phyloP scores from a whole-genome alignment of 2,113 vertebrate genomes.

The Synodontis membranacea region DNA sequence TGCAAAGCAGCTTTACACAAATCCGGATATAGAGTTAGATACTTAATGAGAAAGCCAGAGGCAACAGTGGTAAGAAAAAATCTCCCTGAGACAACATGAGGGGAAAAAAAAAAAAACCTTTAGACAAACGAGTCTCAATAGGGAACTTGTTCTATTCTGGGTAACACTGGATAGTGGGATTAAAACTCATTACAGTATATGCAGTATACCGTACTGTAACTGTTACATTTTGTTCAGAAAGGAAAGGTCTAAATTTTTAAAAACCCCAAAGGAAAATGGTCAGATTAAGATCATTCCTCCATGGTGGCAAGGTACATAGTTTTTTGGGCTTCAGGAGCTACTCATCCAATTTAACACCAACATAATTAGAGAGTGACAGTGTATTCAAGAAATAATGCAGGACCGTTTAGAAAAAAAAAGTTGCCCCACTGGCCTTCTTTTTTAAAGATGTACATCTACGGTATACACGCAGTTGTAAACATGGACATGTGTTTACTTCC shows the following conservation, averaged over 20 bases:
- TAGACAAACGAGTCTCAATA: background rate
- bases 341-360: background rate
- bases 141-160: background rate
- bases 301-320: background rate
- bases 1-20: conserved; percentile 25
- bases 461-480: background rate
- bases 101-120: background rate
- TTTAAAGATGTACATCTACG: too few relatives aligned
- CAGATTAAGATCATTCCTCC: background rate
- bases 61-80: background rate
- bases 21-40: conserved; percentile 12
- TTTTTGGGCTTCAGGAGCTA: background rate
- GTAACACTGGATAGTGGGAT: background rate
- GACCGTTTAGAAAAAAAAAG: background rate
- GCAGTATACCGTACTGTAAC: background rate
- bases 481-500: background rate
- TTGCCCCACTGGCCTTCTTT: background rate
- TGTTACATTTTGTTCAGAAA: background rate
- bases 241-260: background rate
- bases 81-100: background rate
- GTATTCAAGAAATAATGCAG: background rate
- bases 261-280: background rate
- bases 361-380: background rate
- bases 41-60: background rate
- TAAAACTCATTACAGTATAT: background rate